Conservation (phyloP, 1,140 invertebrate genomes). For the Acromyrmex echinatior region DNA sequence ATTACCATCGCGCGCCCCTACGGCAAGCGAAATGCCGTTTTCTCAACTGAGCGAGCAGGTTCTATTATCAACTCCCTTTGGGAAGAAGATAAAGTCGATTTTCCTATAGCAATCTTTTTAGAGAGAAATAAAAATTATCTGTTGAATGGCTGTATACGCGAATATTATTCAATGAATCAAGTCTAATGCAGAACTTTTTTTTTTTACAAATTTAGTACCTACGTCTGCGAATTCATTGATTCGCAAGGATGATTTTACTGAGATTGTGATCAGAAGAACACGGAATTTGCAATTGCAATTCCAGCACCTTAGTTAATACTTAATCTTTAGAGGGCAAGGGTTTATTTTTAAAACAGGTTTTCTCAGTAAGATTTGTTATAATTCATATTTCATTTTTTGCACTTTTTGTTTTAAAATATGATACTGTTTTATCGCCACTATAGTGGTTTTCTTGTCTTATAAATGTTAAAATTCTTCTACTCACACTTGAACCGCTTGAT, state of each 20-base stretch:
- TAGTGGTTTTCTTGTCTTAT: too few relatives aligned
- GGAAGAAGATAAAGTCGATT: not conserved
- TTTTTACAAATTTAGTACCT: not conserved
- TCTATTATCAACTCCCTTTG: constrained; percentile 18
- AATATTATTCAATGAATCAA: not conserved
- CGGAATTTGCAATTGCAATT: not conserved
- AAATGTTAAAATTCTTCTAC: not conserved
- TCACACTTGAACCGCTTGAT: not conserved
- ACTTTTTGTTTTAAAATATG: too few relatives aligned
- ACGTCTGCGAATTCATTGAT: not conserved
- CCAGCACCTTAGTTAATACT: not conserved
- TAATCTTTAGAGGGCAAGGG: too few relatives aligned
- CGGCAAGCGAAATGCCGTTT: constrained; percentile 23
- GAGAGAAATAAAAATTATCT: not conserved
- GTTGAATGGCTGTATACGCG: not conserved
- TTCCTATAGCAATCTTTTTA: not conserved
- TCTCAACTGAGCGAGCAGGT: constrained; percentile 4
- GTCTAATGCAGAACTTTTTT: not conserved
- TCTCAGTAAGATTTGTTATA: too few relatives aligned
- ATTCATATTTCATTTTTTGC: too few relatives aligned
- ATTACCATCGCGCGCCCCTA: constrained; percentile 26
- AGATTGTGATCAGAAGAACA: not conserved
- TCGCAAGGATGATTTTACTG: not conserved
- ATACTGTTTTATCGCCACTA: too few relatives aligned
- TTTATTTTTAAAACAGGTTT: too few relatives aligned